Base-by-base conservation (phyloP, 2,888 invertebrate genomes). In the Phragmatobia fuliginosa region DNA sequence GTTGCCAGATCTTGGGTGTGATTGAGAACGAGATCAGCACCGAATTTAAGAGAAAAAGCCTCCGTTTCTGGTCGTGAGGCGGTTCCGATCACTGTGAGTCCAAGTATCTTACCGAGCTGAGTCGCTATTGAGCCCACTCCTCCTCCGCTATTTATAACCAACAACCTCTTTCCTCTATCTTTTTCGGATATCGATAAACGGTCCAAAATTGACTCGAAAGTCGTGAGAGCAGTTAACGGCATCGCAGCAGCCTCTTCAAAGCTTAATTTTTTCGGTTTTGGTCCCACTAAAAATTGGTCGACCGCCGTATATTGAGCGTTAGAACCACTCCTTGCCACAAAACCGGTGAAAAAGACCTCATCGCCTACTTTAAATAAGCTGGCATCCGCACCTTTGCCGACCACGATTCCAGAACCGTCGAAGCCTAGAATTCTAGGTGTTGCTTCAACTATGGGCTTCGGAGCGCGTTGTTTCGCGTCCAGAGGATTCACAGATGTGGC, bases 191-290 rank as follows among this genome's bases (percentile, higher is more conserved):
- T 60, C 25, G 85, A 70, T 58, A 94, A 75, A 4, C 94, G 87
- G 66, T 94, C 94, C 75, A 84, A 89, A 31, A 94, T 75, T 31
- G 91, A 85, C 75, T 94, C 94, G 71, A 88, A 91, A 21, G 94
- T 93, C 4, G 95, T 94, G 3, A 91, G 87, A 11, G 92, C 70
- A 6, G 91, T 91, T 16, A 94, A 78, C 18, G 94, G 95, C 90
- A 94, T 91, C 0, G 94, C 93, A 38, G 94, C 94, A 18, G 94
- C 93, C 85, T 94, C 85, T 80, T 93, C 94, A 74, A 92, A 94
- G 1, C 90, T 85, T 31, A 94, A 82, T 25, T 84, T 89, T 66
- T 90, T 91, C 1, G 94, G 94, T 77, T 94, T 94, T 2, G 67
- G 76, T 18, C 88, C 93, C 0, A 93, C 90, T 49, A 89, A 67